Conservation (phyloP, 2,888 invertebrate genomes). For the Scaptodrosophila latifasciaeformis region DNA sequence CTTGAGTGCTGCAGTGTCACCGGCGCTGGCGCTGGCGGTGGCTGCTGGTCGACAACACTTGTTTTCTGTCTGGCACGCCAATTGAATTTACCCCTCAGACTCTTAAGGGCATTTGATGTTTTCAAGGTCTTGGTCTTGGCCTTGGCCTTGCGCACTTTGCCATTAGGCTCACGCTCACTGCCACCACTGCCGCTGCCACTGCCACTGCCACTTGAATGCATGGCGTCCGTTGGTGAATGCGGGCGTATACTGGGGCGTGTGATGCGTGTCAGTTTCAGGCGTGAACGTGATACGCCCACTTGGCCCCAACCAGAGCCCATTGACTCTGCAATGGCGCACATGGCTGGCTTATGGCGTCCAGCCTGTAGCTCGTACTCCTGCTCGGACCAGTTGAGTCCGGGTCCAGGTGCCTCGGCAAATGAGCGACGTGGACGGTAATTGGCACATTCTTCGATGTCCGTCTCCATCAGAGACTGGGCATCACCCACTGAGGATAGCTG, state of each 20-base stretch:
- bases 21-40: neutral
- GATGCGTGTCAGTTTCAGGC: slow-evolving; percentile 62
- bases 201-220: neutral
- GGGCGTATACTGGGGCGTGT: slow-evolving; percentile 27
- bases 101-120: slow-evolving; percentile 41
- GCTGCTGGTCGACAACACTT: neutral
- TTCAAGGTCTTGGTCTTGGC: slow-evolving; percentile 38
- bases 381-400: slow-evolving; percentile 37
- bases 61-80: slow-evolving; percentile 51
- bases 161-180: slow-evolving; percentile 25
- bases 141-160: slow-evolving; percentile 57
- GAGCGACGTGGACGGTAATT: neutral
- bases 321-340: slow-evolving; percentile 54
- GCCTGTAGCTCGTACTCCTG: slow-evolving; percentile 40
- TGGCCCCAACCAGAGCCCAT: neutral
- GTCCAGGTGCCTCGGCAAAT: too few species aligned
- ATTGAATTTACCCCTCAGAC: slow-evolving; percentile 50
- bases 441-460: slow-evolving; percentile 41
- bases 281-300: slow-evolving; percentile 33
- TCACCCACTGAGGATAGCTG: slow-evolving; percentile 72
- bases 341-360: slow-evolving; percentile 35
- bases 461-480: slow-evolving; percentile 71
- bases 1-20: too few species aligned
- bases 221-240: too few species aligned
- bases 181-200: neutral